These are phyloP conservation scores for Dermolepida albohirtum DNA, from an alignment of 2,888 invertebrate species.

Conservation along the genomic window DNA sequence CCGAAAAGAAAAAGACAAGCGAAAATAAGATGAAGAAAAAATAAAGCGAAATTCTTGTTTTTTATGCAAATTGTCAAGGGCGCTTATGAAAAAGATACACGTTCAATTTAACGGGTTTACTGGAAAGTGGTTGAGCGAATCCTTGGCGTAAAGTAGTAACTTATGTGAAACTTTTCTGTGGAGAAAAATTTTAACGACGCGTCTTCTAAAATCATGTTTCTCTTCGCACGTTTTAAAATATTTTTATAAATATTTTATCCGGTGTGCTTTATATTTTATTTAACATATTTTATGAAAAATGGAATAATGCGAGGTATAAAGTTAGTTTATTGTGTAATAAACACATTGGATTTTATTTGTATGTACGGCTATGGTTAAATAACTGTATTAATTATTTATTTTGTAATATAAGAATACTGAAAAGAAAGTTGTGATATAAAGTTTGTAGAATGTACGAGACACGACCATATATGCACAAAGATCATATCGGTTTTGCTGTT, in stretches of 20 bases:
- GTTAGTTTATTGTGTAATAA: not conserved
- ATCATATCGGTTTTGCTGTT: too few relatives aligned
- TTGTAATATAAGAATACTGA: too few relatives aligned
- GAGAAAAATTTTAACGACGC: slow-evolving; percentile 14
- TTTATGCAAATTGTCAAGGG: slow-evolving; percentile 39
- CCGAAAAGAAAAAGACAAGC: slow-evolving; percentile 3
- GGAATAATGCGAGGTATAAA: not conserved
- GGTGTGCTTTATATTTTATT: not conserved
- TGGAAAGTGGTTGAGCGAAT: slow-evolving; percentile 23
- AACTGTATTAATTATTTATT: too few relatives aligned
- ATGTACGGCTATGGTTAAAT: too few relatives aligned
- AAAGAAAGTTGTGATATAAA: too few relatives aligned
- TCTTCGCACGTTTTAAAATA: slow-evolving; percentile 35
- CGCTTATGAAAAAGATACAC: slow-evolving; percentile 38
- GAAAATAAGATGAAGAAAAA: slow-evolving; percentile 3
- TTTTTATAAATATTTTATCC: slow-evolving; percentile 29
- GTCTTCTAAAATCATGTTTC: slow-evolving; percentile 15
- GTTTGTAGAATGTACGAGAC: too few relatives aligned
- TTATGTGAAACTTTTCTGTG: slow-evolving; percentile 26
- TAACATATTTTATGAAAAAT: not conserved
- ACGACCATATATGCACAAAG: too few relatives aligned
- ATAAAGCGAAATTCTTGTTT: slow-evolving; percentile 22
- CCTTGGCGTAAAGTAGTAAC: slow-evolving; percentile 24
- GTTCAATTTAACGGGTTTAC: slow-evolving; percentile 39
- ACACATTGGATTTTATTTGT: too few relatives aligned